Percentiles rank a stretch among this genome's conserved stretches.
These are phyloP conservation scores for Eilema sororculum DNA, from an alignment of 2,888 invertebrate genomes.

Conservation along the genomic window DNA sequence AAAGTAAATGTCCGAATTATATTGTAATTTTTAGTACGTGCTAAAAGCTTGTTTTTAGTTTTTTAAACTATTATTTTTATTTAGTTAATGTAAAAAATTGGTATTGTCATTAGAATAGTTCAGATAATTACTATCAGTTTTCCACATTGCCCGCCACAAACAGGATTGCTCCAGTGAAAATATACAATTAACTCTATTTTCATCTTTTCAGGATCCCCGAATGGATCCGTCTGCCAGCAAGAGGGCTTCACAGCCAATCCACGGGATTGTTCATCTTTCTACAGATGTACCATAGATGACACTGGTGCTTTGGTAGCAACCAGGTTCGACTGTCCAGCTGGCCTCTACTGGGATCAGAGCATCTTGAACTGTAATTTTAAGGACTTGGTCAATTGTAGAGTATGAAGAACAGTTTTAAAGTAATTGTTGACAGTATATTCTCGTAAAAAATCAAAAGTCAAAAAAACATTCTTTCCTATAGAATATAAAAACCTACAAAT, in stretches of 20 bases:
- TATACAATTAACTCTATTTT: background rate
- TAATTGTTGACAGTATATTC: background rate
- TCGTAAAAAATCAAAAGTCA: too few species aligned
- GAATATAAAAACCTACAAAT: too few species aligned
- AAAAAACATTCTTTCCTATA: too few species aligned
- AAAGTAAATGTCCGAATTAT: too few species aligned
- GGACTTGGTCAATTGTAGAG: background rate
- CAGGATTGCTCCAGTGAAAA: background rate
- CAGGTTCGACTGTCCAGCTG: background rate
- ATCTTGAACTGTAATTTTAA: background rate
- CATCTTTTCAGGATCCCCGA: background rate
- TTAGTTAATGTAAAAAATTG: too few species aligned
- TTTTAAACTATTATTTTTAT: too few species aligned
- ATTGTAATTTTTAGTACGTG: too few species aligned
- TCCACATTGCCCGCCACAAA: background rate
- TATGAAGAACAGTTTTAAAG: background rate
- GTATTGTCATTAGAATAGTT: too few species aligned
- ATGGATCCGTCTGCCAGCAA: background rate
- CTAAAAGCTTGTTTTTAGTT: too few species aligned
- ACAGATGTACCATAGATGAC: background rate
- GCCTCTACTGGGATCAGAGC: background rate
- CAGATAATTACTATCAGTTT: too few species aligned
- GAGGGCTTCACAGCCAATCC: constrained; percentile 4
- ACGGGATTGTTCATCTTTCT: constrained; percentile 6
- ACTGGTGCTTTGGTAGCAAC: background rate